Conservation (phyloP, 2,888 invertebrate species). For the Shargacucullia verbasci region DNA sequence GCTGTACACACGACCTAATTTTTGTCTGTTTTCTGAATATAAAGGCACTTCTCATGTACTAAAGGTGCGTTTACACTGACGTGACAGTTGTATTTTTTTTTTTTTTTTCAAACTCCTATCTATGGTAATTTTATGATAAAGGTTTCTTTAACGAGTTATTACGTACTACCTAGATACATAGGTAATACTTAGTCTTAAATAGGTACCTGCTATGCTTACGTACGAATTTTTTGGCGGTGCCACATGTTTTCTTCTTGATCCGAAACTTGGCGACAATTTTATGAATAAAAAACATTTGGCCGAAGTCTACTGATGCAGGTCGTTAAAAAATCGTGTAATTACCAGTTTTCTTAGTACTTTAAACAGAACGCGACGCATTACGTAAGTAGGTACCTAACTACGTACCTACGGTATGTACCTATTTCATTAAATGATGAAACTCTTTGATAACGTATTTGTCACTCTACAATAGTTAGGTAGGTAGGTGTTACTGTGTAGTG, state of each 20-base stretch:
- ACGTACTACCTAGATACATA: too few relatives aligned
- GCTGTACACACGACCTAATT: conserved; percentile 52
- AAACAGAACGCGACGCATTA: background rate
- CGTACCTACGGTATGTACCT: conserved; percentile 1
- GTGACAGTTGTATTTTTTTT: conserved; percentile 28
- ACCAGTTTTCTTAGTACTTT: conserved; percentile 19
- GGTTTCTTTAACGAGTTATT: too few relatives aligned
- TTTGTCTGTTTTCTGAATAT: conserved; percentile 16
- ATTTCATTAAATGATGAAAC: conserved; percentile 37
- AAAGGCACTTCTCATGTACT: too few relatives aligned
- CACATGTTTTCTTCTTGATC: conserved; percentile 6
- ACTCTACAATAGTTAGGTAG: conserved; percentile 9
- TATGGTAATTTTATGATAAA: conserved; percentile 26
- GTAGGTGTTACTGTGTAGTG: background rate
- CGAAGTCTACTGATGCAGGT: conserved; percentile 2
- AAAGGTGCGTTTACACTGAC: conserved; percentile 30
- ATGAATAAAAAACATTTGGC: conserved; percentile 21
- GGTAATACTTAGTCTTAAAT: conserved; percentile 1
- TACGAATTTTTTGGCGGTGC: conserved; percentile 4
- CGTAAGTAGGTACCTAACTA: background rate
- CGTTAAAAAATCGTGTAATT: conserved; percentile 20
- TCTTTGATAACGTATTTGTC: conserved; percentile 15
- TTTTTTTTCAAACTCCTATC: conserved; percentile 12
- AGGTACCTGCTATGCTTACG: conserved; percentile 18
- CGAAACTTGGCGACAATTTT: conserved; percentile 12